Evolutionary conservation across 2,888 invertebrate species (phyloP).

Genomic region (Drosophila atripex): DNA sequence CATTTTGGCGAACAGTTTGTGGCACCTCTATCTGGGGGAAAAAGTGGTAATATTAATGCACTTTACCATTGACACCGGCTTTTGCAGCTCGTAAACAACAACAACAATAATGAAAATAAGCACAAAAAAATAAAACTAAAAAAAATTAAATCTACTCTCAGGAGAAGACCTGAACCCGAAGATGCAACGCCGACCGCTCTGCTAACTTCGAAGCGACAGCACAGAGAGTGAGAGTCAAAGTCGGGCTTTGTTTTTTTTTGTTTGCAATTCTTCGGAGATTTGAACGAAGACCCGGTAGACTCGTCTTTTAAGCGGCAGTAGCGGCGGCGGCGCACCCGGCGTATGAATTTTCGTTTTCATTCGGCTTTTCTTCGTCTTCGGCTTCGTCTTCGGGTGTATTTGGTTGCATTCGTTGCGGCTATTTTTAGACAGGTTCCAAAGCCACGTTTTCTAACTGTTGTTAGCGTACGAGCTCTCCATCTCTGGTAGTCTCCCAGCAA

Average conservation of each 20-base stretch:
- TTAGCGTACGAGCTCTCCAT: constrained; percentile 66
- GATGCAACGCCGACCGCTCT: constrained; percentile 28
- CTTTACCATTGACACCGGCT: constrained; percentile 56
- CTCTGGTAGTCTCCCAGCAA: constrained; percentile 28
- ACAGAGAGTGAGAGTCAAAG: constrained; percentile 62
- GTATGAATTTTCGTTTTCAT: constrained; percentile 56
- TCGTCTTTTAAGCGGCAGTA: constrained; percentile 35
- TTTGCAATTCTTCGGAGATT: constrained; percentile 9
- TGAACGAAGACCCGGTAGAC: constrained; percentile 17
- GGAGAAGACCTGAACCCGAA: constrained; percentile 38
- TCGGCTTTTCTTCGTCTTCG: constrained; percentile 31
- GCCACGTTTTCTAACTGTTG: constrained; percentile 83
- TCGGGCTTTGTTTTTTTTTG: neutral
- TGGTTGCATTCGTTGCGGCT: constrained; percentile 74
- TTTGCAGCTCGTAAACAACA: constrained; percentile 51
- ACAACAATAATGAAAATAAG: constrained; percentile 51
- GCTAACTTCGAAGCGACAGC: constrained; percentile 6
- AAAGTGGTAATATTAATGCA: constrained; percentile 42
- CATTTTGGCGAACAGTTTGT: constrained; percentile 16
- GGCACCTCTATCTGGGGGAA: constrained; percentile 6
- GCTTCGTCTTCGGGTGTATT: constrained; percentile 38
- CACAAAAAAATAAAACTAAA: constrained; percentile 47
- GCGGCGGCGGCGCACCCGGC: constrained; percentile 50
- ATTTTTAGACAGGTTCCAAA: constrained; percentile 82
- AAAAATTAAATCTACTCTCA: constrained; percentile 8